phyloP scores from a whole-genome alignment of 92 coral and sea anemone species.

The Desmophyllum pertusum region DNA sequence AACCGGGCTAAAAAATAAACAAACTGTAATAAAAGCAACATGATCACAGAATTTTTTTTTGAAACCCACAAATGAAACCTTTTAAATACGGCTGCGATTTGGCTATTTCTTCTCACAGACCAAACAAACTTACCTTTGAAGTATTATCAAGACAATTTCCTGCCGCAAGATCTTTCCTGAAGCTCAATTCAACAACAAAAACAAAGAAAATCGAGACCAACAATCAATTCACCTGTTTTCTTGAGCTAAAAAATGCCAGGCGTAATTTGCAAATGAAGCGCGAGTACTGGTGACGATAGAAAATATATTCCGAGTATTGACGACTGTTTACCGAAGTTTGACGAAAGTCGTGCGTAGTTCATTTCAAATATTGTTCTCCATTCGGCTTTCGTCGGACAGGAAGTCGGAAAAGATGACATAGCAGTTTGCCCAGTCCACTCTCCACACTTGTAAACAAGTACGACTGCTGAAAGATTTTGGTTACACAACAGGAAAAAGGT shows the following conservation, averaged over 20 bases:
- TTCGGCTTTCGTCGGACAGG: slow-evolving; percentile 3
- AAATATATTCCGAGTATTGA: neutral
- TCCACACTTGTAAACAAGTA: slow-evolving; percentile 22
- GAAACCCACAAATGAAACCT: no score
- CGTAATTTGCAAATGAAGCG: neutral
- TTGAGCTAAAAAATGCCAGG: slow-evolving; percentile 12
- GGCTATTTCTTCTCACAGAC: neutral
- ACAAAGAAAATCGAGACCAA: neutral
- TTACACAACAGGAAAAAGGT: neutral
- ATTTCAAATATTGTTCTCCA: neutral
- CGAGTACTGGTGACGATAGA: slow-evolving; percentile 2
- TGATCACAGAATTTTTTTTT: neutral
- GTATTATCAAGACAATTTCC: slow-evolving; percentile 5
- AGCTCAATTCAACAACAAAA: slow-evolving; percentile 22
- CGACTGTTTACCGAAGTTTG: slow-evolving; percentile 24
- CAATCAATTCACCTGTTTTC: slow-evolving; percentile 7
- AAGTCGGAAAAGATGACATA: slow-evolving; percentile 13
- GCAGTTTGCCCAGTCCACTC: slow-evolving; percentile 20
- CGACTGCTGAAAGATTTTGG: neutral
- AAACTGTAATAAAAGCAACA: no score
- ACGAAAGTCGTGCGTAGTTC: neutral
- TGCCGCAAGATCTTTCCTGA: neutral
- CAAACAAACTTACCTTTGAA: neutral
- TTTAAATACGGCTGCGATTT: neutral
- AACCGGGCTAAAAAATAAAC: neutral